Conservation (phyloP, 2,797 vertebrate species). For the Esox lucius region DNA sequence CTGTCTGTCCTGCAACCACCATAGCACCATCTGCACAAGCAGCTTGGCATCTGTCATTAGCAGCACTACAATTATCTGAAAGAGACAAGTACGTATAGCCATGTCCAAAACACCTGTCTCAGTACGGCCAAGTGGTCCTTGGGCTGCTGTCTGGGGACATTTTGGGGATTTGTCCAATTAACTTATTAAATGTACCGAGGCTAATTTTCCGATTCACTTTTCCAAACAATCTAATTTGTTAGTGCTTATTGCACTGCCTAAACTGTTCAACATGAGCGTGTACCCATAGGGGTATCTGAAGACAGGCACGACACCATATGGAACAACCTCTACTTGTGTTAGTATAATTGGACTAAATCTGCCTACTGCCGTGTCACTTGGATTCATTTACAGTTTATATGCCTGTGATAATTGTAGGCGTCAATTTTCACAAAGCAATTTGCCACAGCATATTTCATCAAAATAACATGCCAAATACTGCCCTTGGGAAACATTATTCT, state of each 20-base stretch:
- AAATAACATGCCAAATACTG: constrained; percentile 37
- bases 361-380: constrained; percentile 26
- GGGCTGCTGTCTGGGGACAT: not conserved
- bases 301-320: constrained; percentile 40
- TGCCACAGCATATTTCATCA: constrained; percentile 56
- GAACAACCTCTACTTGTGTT: constrained; percentile 41
- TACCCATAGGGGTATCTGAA: constrained; percentile 12
- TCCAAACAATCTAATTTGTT: not conserved
- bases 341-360: constrained; percentile 41
- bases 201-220: not conserved
- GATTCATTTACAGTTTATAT: constrained; percentile 62
- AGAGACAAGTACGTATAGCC: not conserved
- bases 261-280: constrained; percentile 6
- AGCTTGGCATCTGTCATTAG: constrained; percentile 6
- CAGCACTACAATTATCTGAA: not conserved
- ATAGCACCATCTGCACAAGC: not conserved
- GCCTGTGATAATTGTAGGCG: constrained; percentile 57
- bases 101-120: not conserved
- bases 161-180: not conserved
- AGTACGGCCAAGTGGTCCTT: not conserved
- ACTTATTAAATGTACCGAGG: not conserved
- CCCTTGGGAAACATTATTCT: not conserved
- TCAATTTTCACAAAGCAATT: constrained; percentile 50
- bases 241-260: not conserved
- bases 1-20: not conserved